Percentiles rank a stretch among this genome's conserved stretches.
Conservation (phyloP, 2,113 vertebrate species). For the Penelope pileata region DNA sequence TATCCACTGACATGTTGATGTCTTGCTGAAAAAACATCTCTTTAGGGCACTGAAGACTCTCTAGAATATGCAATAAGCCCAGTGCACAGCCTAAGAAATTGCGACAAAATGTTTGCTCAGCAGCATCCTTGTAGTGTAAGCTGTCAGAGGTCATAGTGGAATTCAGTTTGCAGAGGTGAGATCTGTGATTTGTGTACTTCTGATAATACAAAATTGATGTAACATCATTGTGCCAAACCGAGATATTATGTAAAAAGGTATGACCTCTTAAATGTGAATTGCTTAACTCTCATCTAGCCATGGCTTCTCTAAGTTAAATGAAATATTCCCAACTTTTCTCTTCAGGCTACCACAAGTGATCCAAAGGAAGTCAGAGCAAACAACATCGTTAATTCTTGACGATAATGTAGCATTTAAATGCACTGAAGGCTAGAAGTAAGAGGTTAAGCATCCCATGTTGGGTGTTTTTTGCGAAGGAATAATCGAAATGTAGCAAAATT, state of each 20-base stretch:
- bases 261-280: background rate
- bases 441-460: background rate
- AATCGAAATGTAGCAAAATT: background rate
- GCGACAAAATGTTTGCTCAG: background rate
- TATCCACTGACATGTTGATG: background rate
- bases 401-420: background rate
- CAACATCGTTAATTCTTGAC: background rate
- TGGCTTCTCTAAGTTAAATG: background rate
- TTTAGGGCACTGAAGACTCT: rapidly evolving
- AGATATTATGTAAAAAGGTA: background rate
- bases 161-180: background rate
- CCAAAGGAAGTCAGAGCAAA: background rate
- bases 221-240: rapidly evolving
- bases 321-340: background rate
- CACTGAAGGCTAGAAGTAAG: background rate
- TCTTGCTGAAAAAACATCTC: background rate
- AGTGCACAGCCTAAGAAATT: background rate
- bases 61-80: background rate
- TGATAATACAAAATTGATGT: background rate
- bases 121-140: background rate
- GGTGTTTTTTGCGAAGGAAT: background rate
- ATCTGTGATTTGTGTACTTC: background rate
- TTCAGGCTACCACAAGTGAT: background rate
- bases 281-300: background rate
- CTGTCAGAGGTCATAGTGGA: background rate